These are phyloP conservation scores for Salminus brasiliensis DNA, from an alignment of 2,113 vertebrate species.

Conservation along the genomic window DNA sequence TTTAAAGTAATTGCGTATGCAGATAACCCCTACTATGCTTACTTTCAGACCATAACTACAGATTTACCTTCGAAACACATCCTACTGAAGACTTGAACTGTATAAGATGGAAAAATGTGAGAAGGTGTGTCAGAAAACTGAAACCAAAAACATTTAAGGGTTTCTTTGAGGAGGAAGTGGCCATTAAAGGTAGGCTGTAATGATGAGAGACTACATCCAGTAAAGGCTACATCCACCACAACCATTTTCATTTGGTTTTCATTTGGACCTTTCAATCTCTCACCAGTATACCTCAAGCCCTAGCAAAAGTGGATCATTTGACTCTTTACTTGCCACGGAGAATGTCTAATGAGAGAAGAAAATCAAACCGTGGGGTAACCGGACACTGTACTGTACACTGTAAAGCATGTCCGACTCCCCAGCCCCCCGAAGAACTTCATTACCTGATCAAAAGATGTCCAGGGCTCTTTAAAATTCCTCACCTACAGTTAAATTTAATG, in stretches of 20 bases:
- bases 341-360: conserved; percentile 77
- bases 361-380: conserved; percentile 74
- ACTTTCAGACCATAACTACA: no score
- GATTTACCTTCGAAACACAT: neutral
- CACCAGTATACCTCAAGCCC: conserved; percentile 26
- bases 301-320: conserved; percentile 30
- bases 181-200: conserved; percentile 32
- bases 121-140: neutral
- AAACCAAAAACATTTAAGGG: conserved; percentile 31
- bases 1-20: no score
- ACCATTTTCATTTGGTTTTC: conserved; percentile 49
- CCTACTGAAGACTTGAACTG: neutral
- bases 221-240: conserved; percentile 40
- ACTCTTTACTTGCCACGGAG: conserved; percentile 58
- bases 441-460: conserved; percentile 81
- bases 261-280: conserved; percentile 38
- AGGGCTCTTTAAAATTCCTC: conserved; percentile 81
- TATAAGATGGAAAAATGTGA: neutral
- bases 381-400: conserved; percentile 80
- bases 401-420: conserved; percentile 71
- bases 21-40: no score
- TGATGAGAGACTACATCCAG: conserved; percentile 25
- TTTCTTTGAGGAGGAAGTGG: conserved; percentile 25
- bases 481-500: conserved; percentile 80
- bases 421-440: conserved; percentile 63